Evolutionary conservation across 2,888 invertebrate species (phyloP), one percentile per base, ranked within the genome.

Genomic region (Parelbella ahira): DNA sequence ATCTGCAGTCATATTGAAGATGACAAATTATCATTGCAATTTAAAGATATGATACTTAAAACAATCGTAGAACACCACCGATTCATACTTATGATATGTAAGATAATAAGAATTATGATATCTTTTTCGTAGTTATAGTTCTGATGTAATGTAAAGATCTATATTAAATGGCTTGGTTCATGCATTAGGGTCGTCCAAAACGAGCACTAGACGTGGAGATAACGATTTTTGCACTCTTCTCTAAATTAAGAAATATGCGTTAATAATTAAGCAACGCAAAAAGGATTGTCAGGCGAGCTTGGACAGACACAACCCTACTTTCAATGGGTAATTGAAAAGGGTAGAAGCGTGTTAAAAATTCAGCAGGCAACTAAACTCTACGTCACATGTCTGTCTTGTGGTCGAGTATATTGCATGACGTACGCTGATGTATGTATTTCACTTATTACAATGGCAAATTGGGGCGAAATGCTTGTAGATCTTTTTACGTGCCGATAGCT

Each of bases 321-420:
- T 71, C 78, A 67, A 75, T 78, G 76, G 68, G 69, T 84, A 86
- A 86, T 84, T 86, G 86, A 87, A 83, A 83, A 84, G 86, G 87
- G 87, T 86, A 72, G 65, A 62, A 57, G 51, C 54, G 51, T 63
- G 69, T 87, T 75, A 86, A 86, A 80, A 80, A 86, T 86, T 86
- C 82, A 87, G 66, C 59, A 68, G 71, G 58, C 63, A 62, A 69
- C 68, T 74, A 70, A 72, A 76, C 66, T 77, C 65, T 41, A 36
- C 63, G 62, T 65, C 63, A 64, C 58, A 61, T 60, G 59, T 58
- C 54, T 50, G 33, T 34, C 25, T 27, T 41, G 33, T 10, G 41
- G 41, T 20, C 30, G 25, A 25, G 11, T 24, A 19, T 28, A 28
- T 34, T 33, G 13, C 12, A 11, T 12, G 29, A 8, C 11, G 27